Conservation (phyloP, 2,797 vertebrate species). For the Cichlasoma orientale region DNA sequence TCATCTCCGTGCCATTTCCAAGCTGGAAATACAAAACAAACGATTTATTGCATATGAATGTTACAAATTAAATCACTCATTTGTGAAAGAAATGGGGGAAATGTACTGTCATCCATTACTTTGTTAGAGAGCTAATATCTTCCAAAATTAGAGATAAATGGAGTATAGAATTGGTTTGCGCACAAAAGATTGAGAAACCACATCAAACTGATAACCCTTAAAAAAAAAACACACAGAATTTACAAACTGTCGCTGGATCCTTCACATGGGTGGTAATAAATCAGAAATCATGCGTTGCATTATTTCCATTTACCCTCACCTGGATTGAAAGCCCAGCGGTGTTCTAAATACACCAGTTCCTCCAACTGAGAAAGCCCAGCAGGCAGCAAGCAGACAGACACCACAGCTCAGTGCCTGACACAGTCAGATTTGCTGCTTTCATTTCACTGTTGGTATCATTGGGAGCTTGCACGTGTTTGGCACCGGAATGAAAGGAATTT, state of each 20-base stretch:
- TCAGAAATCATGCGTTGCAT: slow-evolving; percentile 30
- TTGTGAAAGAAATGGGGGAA: slow-evolving; percentile 8
- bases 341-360: slow-evolving; percentile 36
- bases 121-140: slow-evolving; percentile 30
- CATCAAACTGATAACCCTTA: slow-evolving; percentile 4
- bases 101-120: slow-evolving; percentile 32
- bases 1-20: slow-evolving; percentile 47
- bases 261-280: slow-evolving; percentile 26
- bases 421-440: slow-evolving; percentile 70
- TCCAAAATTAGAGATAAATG: slow-evolving; percentile 28
- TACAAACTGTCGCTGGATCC: slow-evolving; percentile 7
- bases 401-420: slow-evolving; percentile 55
- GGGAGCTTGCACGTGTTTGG: slow-evolving; percentile 64
- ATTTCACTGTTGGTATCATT: slow-evolving; percentile 71
- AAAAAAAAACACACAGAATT: background rate
- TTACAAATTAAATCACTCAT: slow-evolving; percentile 29
- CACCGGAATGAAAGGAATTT: slow-evolving; percentile 71
- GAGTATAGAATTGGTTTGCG: slow-evolving; percentile 35
- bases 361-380: slow-evolving; percentile 44
- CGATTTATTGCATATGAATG: slow-evolving; percentile 22
- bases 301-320: slow-evolving; percentile 29
- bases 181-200: slow-evolving; percentile 27
- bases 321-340: slow-evolving; percentile 28
- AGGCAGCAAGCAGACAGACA: slow-evolving; percentile 50
- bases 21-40: slow-evolving; percentile 49